These are phyloP conservation scores for Noctua janthina DNA, from an alignment of 2,888 invertebrate species.

Conservation along the genomic window DNA sequence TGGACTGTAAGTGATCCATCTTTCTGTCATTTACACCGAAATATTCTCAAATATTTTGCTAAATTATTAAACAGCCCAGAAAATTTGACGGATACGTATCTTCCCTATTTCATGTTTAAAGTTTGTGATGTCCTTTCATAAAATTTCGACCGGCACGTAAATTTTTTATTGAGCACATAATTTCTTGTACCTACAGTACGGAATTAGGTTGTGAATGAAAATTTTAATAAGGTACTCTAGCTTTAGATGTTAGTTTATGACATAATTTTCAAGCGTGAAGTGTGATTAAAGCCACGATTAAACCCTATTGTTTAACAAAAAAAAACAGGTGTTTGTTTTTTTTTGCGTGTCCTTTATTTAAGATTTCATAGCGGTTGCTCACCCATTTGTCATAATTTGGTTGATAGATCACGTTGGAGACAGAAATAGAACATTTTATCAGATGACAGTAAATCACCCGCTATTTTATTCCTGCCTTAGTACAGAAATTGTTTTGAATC, in stretches of 20 bases:
- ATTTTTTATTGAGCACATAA: slow-evolving; percentile 43
- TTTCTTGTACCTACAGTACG: slow-evolving; percentile 14
- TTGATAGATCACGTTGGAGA: neutral
- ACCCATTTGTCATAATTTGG: neutral
- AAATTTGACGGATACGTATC: slow-evolving; percentile 26
- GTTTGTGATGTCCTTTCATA: slow-evolving; percentile 29
- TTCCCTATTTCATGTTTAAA: slow-evolving; percentile 22
- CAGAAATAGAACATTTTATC: neutral
- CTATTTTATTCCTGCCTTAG: neutral
- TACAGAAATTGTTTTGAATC: neutral
- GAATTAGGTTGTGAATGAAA: slow-evolving; percentile 21
- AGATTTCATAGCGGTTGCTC: neutral
- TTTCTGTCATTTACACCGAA: slow-evolving; percentile 50
- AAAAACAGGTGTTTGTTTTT: neutral
- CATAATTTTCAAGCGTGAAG: slow-evolving; percentile 19
- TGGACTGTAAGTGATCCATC: slow-evolving; percentile 39
- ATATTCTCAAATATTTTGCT: slow-evolving; percentile 26
- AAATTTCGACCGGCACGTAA: slow-evolving; percentile 34
- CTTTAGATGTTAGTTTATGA: slow-evolving; percentile 30
- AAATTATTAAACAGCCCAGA: slow-evolving; percentile 35
- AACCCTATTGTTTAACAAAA: neutral
- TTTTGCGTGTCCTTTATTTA: too few species aligned
- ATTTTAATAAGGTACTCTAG: slow-evolving; percentile 28
- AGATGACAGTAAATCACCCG: neutral
- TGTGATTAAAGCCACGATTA: neutral